Evolutionary conservation across 2,797 vertebrate species (phyloP).

Genomic region (Melanotaenia pygmaea): DNA sequence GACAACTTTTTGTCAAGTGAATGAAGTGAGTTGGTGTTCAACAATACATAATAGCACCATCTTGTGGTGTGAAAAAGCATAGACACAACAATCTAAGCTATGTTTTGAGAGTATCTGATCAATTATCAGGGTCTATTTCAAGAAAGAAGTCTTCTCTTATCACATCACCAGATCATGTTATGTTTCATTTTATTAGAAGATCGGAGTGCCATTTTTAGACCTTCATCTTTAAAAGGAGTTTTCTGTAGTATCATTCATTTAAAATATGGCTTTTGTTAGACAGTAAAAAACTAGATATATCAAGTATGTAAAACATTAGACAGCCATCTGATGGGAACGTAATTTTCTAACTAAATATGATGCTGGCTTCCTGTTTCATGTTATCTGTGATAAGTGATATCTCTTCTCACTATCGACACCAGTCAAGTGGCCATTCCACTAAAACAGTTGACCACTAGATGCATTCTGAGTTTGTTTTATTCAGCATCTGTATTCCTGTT

Average conservation of each 20-base stretch:
- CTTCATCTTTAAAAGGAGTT: background rate
- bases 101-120: background rate
- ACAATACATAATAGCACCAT: constrained; percentile 36
- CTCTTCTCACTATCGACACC: constrained; percentile 6
- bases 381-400: background rate
- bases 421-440: constrained; percentile 11
- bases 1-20: background rate
- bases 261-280: background rate
- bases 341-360: constrained; percentile 5
- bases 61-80: constrained; percentile 45
- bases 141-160: background rate
- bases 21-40: background rate
- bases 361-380: background rate
- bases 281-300: background rate
- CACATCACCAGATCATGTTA: background rate
- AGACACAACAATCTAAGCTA: background rate
- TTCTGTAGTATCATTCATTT: background rate
- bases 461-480: constrained; percentile 12
- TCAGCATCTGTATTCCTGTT: constrained; percentile 7
- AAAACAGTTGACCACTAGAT: background rate
- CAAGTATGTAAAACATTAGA: no score
- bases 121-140: background rate
- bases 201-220: background rate
- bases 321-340: background rate
- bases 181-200: background rate